Evolutionary conservation across 2,797 vertebrate genomes (phyloP).

Genomic region (Bufotes viridis): DNA sequence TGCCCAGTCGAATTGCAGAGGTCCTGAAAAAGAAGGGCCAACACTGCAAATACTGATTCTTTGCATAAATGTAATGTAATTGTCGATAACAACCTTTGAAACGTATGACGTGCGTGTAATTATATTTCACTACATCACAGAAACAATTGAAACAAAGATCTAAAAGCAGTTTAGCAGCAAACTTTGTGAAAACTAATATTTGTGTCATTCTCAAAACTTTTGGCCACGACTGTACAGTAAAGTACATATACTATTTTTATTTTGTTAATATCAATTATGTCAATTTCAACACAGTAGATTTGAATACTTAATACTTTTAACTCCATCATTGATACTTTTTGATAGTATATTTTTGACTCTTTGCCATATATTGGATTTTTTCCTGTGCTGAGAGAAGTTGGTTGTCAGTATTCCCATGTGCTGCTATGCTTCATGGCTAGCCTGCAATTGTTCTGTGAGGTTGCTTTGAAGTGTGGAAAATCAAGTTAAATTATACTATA

Average conservation of each 20-base stretch:
- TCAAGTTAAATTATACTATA: slow-evolving; percentile 64
- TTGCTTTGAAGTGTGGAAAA: slow-evolving; percentile 77
- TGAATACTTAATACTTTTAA: background rate
- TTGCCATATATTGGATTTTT: slow-evolving; percentile 71
- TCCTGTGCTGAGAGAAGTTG: slow-evolving; percentile 69
- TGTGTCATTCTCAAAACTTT: too few species aligned
- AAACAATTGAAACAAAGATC: too few species aligned
- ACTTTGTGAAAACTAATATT: too few species aligned
- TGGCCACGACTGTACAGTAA: too few species aligned
- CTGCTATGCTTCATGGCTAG: slow-evolving; percentile 72
- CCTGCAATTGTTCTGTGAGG: slow-evolving; percentile 76
- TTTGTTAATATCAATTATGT: background rate
- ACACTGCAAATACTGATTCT: too few species aligned
- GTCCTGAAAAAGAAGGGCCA: too few species aligned
- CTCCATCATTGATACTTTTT: slow-evolving; percentile 44
- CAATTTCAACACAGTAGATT: background rate
- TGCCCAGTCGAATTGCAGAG: too few species aligned
- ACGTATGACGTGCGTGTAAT: too few species aligned
- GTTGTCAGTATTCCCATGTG: slow-evolving; percentile 79
- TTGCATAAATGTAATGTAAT: too few species aligned
- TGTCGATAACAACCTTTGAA: too few species aligned
- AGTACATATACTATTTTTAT: background rate
- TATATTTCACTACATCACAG: too few species aligned
- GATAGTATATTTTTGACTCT: slow-evolving; percentile 71
- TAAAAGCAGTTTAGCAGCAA: too few species aligned